Conservation (phyloP, 2,888 invertebrate species). For the Cheilosia urbana region DNA sequence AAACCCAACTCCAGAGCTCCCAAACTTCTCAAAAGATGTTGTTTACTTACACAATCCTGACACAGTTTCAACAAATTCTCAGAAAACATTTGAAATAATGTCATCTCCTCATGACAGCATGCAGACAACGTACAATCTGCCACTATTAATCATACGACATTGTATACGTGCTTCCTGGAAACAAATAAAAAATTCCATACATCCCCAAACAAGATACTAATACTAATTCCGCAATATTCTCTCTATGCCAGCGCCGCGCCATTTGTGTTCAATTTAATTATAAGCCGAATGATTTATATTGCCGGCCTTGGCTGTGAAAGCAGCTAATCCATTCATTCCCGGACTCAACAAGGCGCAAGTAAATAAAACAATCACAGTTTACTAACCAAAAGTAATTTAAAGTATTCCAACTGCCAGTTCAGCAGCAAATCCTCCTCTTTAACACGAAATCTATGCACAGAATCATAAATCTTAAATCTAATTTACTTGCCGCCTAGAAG, state of each 20-base stretch:
- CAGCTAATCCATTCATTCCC: conserved; percentile 14
- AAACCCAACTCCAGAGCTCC: neutral
- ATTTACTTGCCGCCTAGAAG: conserved; percentile 50
- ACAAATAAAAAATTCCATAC: neutral
- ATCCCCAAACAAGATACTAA: neutral
- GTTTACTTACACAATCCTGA: neutral
- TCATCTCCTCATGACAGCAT: neutral
- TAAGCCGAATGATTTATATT: conserved; percentile 44
- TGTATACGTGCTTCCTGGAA: neutral
- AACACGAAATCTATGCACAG: conserved; percentile 59
- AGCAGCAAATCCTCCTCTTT: conserved; percentile 45
- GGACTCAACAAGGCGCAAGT: conserved; percentile 36
- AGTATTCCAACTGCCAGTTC: conserved; percentile 43
- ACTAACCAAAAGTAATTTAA: conserved; percentile 60
- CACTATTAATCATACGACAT: conserved; percentile 20
- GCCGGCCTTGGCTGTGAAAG: neutral
- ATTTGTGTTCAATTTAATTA: conserved; percentile 38
- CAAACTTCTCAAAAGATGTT: neutral
- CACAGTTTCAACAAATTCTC: neutral
- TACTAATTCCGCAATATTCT: conserved; percentile 19
- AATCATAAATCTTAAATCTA: conserved; percentile 64
- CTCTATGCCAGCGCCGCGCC: neutral
- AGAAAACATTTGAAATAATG: conserved; percentile 7
- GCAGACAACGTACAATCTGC: neutral
- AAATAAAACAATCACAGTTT: conserved; percentile 62